phyloP scores from a whole-genome alignment of 2,797 vertebrate species.

The Intellagama lesueurii region DNA sequence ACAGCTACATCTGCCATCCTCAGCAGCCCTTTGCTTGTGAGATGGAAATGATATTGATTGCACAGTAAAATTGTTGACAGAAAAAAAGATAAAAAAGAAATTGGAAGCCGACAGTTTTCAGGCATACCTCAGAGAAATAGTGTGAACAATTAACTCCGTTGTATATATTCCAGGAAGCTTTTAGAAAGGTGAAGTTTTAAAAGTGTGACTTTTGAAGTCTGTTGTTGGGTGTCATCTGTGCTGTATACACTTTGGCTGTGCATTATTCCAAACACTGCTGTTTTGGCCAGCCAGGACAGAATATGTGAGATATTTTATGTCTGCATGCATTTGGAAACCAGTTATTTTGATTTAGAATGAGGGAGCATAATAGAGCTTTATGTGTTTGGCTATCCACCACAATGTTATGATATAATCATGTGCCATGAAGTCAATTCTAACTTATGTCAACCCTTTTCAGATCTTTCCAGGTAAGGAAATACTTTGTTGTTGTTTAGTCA shows the following conservation, averaged over 20 bases:
- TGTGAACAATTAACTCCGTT: background rate
- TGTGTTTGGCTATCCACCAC: no score
- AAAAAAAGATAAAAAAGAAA: background rate
- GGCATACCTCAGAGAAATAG: background rate
- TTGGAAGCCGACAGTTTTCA: background rate
- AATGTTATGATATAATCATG: no score
- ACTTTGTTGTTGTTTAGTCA: no score
- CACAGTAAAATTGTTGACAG: background rate
- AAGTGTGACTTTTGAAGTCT: background rate
- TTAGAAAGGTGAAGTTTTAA: conserved; percentile 6
- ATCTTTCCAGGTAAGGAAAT: no score
- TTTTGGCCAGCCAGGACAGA: background rate
- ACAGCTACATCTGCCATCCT: conserved; percentile 21
- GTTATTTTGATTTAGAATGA: background rate
- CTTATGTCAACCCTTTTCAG: no score
- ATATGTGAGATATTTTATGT: background rate
- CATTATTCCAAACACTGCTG: background rate
- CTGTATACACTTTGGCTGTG: background rate
- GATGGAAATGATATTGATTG: conserved; percentile 1
- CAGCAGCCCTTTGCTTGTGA: background rate
- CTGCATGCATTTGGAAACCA: background rate
- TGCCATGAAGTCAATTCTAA: no score
- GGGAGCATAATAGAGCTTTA: background rate
- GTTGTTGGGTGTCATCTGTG: background rate
- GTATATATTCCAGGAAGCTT: conserved; percentile 1